Evolutionary conservation across 2,888 invertebrate genomes (phyloP), one percentile per base, ranked within the genome.

Genomic region (Myopa tessellatipennis): DNA sequence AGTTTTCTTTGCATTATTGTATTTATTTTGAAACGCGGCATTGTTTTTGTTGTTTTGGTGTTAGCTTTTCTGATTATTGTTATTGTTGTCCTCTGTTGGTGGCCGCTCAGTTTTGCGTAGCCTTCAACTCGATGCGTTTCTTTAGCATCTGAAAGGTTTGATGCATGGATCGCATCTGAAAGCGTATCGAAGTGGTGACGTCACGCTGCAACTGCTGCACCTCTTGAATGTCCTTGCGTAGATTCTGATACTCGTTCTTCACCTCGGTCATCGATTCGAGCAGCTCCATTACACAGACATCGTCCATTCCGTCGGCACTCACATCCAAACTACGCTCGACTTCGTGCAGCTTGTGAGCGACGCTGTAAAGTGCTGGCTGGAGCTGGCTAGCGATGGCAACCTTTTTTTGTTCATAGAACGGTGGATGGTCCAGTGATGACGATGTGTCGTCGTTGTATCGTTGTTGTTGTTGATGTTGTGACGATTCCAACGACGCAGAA

Each of bases 141-240:
- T 94, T 92, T 65, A 95, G 90, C 80, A 92, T 89, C 84, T 93
- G 93, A 88, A 94, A 95, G 85, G 93, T 94, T 77, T 93, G 92
- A 87, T 95, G 94, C 87, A 95, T 90, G 78, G 83, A 84, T 78
- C 85, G 85, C 85, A 95, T 91, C 87, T 95, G 95, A 79, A 92
- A 90, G 82, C 94, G 92, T 80, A 95, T 91, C n/a, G 94, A 92
- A 79, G 92, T 92, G 58, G 94, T 94, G 83, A 95, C 91, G 89
- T 95, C 95, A 82, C 93, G 92, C 88, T 95, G 95, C 83, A 95
- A 88, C 80, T 94, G 94, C 86, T 95, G 95, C 81, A 95, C 94
- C 85, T 95, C 95, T 83, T 93, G 91, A 84, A 95, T 91, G 89
- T 95, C 95, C 85, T 93, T 93, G 55, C 94, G 92, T 76, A 95